Conservation (phyloP, 2,888 invertebrate genomes). For the Flexamia atlantica region DNA sequence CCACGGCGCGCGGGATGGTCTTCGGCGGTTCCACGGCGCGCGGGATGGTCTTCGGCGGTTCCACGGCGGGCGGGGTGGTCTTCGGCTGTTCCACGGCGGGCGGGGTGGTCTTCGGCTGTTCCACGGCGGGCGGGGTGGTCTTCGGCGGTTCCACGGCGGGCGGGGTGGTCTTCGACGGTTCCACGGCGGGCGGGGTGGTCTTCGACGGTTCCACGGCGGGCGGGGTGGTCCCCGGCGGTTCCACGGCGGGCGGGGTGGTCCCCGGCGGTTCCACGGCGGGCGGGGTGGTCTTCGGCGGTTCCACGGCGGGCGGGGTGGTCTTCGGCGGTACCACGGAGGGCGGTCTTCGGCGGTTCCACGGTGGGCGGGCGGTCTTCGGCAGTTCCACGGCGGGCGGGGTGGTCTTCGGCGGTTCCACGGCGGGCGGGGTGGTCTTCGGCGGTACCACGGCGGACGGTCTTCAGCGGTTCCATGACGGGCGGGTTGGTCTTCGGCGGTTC, state of each 20-base stretch:
- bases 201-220: background rate
- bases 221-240: background rate
- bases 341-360: conserved; percentile 5
- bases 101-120: background rate
- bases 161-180: conserved; percentile 1
- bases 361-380: background rate
- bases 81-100: conserved; percentile 19
- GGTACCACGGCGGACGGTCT: background rate
- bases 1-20: background rate
- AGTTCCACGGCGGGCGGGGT: background rate
- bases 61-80: background rate
- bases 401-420: conserved; percentile 6
- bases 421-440: conserved; percentile 18
- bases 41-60: background rate
- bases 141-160: conserved; percentile 13
- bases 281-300: too few species aligned
- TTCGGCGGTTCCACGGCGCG: conserved; percentile 2
- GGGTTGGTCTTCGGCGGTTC: background rate
- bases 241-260: background rate
- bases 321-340: background rate
- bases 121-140: background rate
- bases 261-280: too few species aligned
- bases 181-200: background rate
- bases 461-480: background rate
- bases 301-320: too few species aligned